These are phyloP conservation scores for Paradisaea rubra DNA, from an alignment of 2,113 vertebrate species.

Conservation along the genomic window DNA sequence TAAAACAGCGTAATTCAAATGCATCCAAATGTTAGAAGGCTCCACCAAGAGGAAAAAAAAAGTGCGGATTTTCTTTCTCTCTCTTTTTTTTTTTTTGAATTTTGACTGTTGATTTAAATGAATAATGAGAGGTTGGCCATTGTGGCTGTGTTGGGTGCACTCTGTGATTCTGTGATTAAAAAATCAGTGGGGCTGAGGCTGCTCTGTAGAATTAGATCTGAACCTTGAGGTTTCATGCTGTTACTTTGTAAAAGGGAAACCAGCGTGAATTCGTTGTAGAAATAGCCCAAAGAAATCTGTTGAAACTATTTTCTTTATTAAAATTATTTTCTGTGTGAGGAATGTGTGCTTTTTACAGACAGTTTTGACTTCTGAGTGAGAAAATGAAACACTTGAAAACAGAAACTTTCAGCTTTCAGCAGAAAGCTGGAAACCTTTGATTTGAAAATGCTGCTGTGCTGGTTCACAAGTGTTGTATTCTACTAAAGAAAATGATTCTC, in stretches of 20 bases:
- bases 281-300: background rate
- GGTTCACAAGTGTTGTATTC: slow-evolving; percentile 7
- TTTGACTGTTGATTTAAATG: background rate
- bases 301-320: slow-evolving; percentile 38
- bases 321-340: slow-evolving; percentile 23
- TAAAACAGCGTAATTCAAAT: slow-evolving; percentile 21
- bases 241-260: slow-evolving; percentile 15
- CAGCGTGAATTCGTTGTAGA: background rate
- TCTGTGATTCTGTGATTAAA: slow-evolving; percentile 30
- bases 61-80: background rate
- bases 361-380: slow-evolving; percentile 1
- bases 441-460: slow-evolving; percentile 44
- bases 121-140: background rate
- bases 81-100: background rate
- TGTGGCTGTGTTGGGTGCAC: background rate
- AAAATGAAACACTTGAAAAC: slow-evolving; percentile 15
- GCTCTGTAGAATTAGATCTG: background rate
- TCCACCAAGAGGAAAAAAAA: background rate
- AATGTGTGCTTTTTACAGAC: background rate
- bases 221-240: background rate
- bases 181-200: background rate
- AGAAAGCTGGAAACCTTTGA: slow-evolving; percentile 23
- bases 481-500: background rate
- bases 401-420: slow-evolving; percentile 15
- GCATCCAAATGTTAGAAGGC: background rate